Evolutionary conservation across 37 sponge, comb jelly and placozoan species (phyloP).

Genomic region (Hormiphora californensis): DNA sequence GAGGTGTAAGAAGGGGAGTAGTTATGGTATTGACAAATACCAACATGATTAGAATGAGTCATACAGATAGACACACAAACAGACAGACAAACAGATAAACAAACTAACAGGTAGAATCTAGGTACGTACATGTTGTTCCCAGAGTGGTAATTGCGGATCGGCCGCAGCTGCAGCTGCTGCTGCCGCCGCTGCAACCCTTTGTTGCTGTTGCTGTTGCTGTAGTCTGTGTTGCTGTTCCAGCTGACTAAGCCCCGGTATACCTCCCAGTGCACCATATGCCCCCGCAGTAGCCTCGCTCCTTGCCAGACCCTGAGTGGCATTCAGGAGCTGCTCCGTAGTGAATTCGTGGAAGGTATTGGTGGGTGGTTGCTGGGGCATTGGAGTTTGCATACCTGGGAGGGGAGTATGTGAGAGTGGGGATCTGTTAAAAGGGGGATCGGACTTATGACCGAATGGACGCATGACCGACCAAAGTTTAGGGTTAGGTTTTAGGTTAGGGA

Average conservation of each 20-base stretch:
- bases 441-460: no score
- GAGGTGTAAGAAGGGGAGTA: no score
- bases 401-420: neutral
- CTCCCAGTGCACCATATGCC: neutral
- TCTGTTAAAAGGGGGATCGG: no score
- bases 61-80: no score
- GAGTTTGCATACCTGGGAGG: slow-evolving; percentile 47
- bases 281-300: neutral
- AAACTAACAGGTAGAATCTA: neutral
- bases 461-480: no score
- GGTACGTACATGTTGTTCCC: slow-evolving; percentile 29
- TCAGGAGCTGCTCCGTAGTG: slow-evolving; percentile 33
- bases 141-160: neutral
- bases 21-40: no score
- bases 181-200: neutral
- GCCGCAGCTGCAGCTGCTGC: neutral
- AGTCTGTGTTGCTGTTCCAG: neutral
- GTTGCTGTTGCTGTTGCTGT: neutral
- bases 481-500: no score
- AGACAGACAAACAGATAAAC: neutral
- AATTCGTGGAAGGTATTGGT: neutral
- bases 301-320: neutral
- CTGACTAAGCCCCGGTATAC: neutral
- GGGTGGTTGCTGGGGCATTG: neutral
- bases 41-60: no score